Evolutionary conservation across 2,888 invertebrate genomes (phyloP).

Genomic region (Perizoma affinitatum): DNA sequence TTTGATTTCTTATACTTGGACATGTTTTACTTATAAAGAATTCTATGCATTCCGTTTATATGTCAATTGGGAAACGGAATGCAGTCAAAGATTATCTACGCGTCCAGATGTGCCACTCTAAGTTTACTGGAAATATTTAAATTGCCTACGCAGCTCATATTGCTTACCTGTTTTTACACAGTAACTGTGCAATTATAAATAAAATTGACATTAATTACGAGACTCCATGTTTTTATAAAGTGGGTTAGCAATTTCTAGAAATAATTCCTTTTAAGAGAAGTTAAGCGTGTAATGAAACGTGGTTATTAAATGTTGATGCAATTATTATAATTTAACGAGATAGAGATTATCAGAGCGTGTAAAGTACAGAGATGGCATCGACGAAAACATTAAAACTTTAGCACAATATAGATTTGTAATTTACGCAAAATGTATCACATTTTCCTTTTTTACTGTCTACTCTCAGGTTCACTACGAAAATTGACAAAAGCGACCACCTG

Average conservation of each 20-base stretch:
- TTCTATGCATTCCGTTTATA: slow-evolving; percentile 18
- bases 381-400: slow-evolving; percentile 1
- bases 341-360: slow-evolving; percentile 49
- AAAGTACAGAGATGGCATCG: slow-evolving; percentile 18
- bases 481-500: too few species aligned
- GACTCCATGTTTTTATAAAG: slow-evolving; percentile 61
- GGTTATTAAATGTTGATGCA: slow-evolving; percentile 59
- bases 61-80: slow-evolving; percentile 35
- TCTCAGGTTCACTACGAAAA: too few species aligned
- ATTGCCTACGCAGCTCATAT: slow-evolving; percentile 48
- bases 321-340: slow-evolving; percentile 69
- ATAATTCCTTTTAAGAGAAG: slow-evolving; percentile 61
- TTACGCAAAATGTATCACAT: too few species aligned
- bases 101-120: slow-evolving; percentile 36
- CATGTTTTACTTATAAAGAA: slow-evolving; percentile 5
- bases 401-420: neutral
- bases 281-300: slow-evolving; percentile 63
- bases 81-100: slow-evolving; percentile 46
- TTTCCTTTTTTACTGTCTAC: too few species aligned
- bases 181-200: slow-evolving; percentile 68
- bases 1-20: slow-evolving; percentile 2
- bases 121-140: slow-evolving; percentile 47
- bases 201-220: slow-evolving; percentile 79
- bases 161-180: slow-evolving; percentile 41
- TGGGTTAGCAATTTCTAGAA: slow-evolving; percentile 78